Evolutionary conservation across 2,113 vertebrate genomes (phyloP).

Genomic region (Saimiri boliviensis): DNA sequence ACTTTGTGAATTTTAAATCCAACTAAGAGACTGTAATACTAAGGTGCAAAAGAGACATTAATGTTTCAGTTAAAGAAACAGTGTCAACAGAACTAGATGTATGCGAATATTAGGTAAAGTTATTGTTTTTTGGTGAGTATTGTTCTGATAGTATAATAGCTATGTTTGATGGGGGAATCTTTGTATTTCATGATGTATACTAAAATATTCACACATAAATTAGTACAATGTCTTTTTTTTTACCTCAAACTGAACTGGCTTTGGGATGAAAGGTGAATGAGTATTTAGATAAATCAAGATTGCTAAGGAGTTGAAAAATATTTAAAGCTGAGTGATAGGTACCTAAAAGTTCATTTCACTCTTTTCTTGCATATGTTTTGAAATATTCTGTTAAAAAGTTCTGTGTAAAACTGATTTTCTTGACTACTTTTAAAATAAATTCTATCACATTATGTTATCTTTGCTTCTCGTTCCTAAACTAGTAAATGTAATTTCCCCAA

Average conservation of each 20-base stretch:
- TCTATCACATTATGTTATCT: not conserved
- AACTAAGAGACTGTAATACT: not conserved
- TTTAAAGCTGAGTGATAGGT: not conserved
- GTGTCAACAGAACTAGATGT: not conserved
- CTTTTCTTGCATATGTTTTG: not conserved
- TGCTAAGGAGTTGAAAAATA: not conserved
- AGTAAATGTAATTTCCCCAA: not conserved
- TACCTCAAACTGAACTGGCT: not conserved
- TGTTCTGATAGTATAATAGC: not conserved
- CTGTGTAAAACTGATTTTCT: not conserved
- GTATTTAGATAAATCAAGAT: not conserved
- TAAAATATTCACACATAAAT: not conserved
- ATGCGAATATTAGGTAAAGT: not conserved
- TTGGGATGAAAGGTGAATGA: not conserved
- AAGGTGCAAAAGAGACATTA: not conserved
- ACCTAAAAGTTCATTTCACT: not conserved
- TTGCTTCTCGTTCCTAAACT: not conserved
- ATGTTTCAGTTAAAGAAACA: not conserved
- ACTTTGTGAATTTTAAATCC: not conserved
- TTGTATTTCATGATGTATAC: not conserved
- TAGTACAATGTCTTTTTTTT: not conserved
- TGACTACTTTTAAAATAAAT: not conserved
- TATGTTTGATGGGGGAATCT: not conserved
- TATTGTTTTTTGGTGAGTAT: not conserved
- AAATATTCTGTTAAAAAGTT: not conserved